These are phyloP conservation scores for Hirudo medicinalis DNA, from an alignment of 1,140 invertebrate species.

Conservation along the genomic window DNA sequence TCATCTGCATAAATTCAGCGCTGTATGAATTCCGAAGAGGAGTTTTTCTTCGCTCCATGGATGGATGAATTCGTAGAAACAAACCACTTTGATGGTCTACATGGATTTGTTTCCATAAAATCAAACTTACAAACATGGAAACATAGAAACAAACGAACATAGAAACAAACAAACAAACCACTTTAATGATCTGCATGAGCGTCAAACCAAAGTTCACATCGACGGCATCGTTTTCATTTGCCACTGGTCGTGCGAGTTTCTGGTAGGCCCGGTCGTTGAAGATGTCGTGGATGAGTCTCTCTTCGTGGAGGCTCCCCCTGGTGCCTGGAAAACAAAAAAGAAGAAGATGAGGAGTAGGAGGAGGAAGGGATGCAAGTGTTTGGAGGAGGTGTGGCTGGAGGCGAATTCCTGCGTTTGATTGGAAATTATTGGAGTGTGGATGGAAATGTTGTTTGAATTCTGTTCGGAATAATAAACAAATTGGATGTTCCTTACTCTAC, in stretches of 20 bases:
- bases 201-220: conserved; percentile 9
- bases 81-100: no score
- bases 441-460: background rate
- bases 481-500: background rate
- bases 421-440: background rate
- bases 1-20: no score
- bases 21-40: no score
- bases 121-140: no score
- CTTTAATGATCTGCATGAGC: conserved; percentile 14
- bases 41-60: no score
- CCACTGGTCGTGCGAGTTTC: background rate
- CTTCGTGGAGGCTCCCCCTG: conserved; percentile 2
- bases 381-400: background rate
- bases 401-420: background rate
- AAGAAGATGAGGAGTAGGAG: background rate
- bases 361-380: background rate
- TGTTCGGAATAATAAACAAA: background rate
- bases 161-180: background rate
- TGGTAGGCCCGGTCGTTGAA: conserved; percentile 11
- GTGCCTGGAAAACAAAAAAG: background rate
- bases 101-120: no score
- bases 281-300: conserved; percentile 11
- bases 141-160: no score
- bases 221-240: background rate
- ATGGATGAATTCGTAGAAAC: no score